Percentiles rank a stretch among this genome's conserved stretches.
Conservation (phyloP, 2,888 invertebrate species). For the Lysandra coridon region DNA sequence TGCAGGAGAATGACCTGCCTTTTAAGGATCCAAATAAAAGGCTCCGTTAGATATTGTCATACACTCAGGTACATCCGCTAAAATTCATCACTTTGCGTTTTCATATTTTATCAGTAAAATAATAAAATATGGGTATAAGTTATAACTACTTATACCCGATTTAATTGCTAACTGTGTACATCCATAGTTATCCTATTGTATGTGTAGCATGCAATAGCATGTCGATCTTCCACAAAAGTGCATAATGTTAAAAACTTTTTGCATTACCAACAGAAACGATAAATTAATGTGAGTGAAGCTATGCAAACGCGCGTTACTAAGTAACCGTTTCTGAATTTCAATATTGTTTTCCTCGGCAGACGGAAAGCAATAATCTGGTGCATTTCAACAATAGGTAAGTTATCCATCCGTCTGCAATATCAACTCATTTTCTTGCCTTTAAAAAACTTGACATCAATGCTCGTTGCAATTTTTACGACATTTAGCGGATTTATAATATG, state of each 20-base stretch:
- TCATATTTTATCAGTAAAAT: not conserved
- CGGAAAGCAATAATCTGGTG: not conserved
- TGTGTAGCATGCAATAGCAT: not conserved
- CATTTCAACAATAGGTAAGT: not conserved
- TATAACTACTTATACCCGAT: no score
- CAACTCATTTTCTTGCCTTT: not conserved
- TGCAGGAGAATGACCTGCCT: constrained; percentile 69
- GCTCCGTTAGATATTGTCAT: constrained; percentile 1
- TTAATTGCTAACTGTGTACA: no score
- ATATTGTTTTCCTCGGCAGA: constrained; percentile 51
- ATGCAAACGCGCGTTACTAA: constrained; percentile 60
- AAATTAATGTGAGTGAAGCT: constrained; percentile 7
- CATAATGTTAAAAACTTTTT: not conserved
- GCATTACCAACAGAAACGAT: not conserved
- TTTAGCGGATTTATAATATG: no score
- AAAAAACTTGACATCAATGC: not conserved
- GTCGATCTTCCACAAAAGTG: not conserved
- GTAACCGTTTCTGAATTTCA: constrained; percentile 73
- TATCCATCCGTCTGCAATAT: not conserved
- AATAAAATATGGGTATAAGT: not conserved
- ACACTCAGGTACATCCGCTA: not conserved
- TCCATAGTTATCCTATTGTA: not conserved
- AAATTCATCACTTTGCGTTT: constrained; percentile 4
- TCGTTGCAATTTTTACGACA: not conserved
- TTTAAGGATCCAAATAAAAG: constrained; percentile 65